A percentile compares a stretch with the other conserved stretches of the same genome.
Conservation (phyloP, 2,797 vertebrate species). For the Pseudopleuronectes americanus region DNA sequence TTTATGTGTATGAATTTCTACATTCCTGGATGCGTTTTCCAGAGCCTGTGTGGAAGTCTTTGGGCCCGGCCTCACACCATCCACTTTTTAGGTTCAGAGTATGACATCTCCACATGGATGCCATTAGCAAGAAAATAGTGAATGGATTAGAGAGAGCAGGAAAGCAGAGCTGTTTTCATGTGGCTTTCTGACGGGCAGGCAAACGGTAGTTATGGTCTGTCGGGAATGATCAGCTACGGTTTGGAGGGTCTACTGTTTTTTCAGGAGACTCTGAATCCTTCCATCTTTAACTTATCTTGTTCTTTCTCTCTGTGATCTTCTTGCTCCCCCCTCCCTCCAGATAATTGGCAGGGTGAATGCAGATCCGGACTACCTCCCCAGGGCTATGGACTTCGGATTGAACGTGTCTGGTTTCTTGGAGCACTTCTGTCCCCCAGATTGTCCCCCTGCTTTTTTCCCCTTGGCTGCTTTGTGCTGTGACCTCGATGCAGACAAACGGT, state of each 20-base stretch:
- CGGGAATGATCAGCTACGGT: slow-evolving; percentile 31
- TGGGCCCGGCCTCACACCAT: slow-evolving; percentile 35
- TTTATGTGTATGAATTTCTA: slow-evolving; percentile 29
- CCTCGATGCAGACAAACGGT: slow-evolving; percentile 96
- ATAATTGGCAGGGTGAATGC: slow-evolving; percentile 97
- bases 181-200: slow-evolving; percentile 50
- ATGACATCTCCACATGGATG: slow-evolving; percentile 64
- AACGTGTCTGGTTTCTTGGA: slow-evolving; percentile 95
- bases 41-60: slow-evolving; percentile 25
- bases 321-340: slow-evolving; percentile 69
- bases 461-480: slow-evolving; percentile 94
- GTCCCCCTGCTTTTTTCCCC: slow-evolving; percentile 93
- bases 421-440: slow-evolving; percentile 89
- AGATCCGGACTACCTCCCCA: slow-evolving; percentile 96
- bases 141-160: slow-evolving; percentile 57
- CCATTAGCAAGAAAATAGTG: slow-evolving; percentile 47
- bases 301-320: slow-evolving; percentile 16
- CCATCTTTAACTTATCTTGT: slow-evolving; percentile 20
- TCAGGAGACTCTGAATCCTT: slow-evolving; percentile 7
- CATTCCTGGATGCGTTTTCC: slow-evolving; percentile 8
- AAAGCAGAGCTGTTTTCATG: slow-evolving; percentile 58
- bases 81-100: slow-evolving; percentile 32
- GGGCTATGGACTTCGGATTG: slow-evolving; percentile 93
- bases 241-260: slow-evolving; percentile 48
- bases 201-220: slow-evolving; percentile 46